These are phyloP conservation scores for Pardosa pseudoannulata DNA, from an alignment of 2,888 invertebrate species.

Conservation along the genomic window DNA sequence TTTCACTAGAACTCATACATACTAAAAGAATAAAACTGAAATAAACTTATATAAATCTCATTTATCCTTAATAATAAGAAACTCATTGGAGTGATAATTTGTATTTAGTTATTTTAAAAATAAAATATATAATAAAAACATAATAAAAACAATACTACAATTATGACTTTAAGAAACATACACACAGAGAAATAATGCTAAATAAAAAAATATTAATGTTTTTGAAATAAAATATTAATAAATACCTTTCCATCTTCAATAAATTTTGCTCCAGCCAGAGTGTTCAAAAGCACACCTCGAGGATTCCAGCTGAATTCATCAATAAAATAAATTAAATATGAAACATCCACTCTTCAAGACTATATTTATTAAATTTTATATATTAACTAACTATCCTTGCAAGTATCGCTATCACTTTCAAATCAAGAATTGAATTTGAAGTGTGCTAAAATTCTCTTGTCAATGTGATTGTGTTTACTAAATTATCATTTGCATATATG, in stretches of 20 bases:
- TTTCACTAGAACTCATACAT: too few species aligned
- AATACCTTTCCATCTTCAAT: constrained; percentile 86
- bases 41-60: too few species aligned
- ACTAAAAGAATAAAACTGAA: too few species aligned
- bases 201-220: background rate
- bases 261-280: constrained; percentile 92
- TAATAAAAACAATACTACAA: background rate
- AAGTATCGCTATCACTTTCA: too few species aligned
- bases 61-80: too few species aligned
- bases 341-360: background rate
- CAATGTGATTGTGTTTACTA: too few species aligned
- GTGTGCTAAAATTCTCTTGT: too few species aligned
- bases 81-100: too few species aligned
- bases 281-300: constrained; percentile 92
- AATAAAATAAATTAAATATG: constrained; percentile 16
- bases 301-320: constrained; percentile 95
- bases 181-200: background rate
- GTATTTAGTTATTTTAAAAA: too few species aligned
- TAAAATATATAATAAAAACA: background rate
- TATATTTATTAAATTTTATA: background rate
- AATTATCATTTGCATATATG: too few species aligned
- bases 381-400: background rate
- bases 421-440: too few species aligned
- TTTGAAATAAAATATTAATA: background rate
- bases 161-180: too few species aligned